A percentile compares a stretch with the other conserved stretches of the same genome.
Conservation (phyloP, 2,888 invertebrate species). For the Tipula unca region DNA sequence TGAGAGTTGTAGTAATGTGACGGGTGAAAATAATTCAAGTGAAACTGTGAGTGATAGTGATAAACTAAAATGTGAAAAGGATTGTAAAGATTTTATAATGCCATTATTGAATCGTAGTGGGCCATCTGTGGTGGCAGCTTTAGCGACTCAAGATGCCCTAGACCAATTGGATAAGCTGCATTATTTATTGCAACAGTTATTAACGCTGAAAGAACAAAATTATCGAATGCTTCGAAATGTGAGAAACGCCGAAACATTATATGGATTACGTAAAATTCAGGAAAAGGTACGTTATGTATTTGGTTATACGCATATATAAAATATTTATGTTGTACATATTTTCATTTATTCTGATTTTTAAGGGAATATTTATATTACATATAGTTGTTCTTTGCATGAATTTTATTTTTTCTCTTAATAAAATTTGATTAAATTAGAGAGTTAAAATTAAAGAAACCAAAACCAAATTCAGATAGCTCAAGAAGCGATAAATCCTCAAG, state of each 20-base stretch:
- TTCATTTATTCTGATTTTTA: neutral
- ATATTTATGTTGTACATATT: constrained; percentile 9
- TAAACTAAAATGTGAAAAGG: constrained; percentile 33
- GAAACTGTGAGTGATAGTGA: constrained; percentile 24
- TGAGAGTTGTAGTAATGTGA: neutral
- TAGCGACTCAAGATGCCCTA: constrained; percentile 56
- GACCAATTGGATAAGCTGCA: constrained; percentile 74
- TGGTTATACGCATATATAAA: neutral
- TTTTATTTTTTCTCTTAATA: neutral
- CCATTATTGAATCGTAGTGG: constrained; percentile 47
- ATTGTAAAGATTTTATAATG: constrained; percentile 36
- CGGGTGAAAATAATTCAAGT: neutral
- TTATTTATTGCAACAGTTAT: constrained; percentile 65
- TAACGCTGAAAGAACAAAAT: constrained; percentile 64
- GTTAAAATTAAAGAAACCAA: neutral
- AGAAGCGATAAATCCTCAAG: constrained; percentile 25
- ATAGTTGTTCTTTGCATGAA: neutral
- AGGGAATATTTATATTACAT: neutral
- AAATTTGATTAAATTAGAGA: constrained; percentile 26
- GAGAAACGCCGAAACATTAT: constrained; percentile 62
- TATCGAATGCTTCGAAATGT: constrained; percentile 56
- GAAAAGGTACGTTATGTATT: constrained; percentile 35
- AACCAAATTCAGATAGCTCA: constrained; percentile 21
- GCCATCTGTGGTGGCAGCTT: constrained; percentile 48
- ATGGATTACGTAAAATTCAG: constrained; percentile 53